Evolutionary conservation across 2,797 vertebrate genomes (phyloP).

Genomic region (Buphagus erythrorhynchus): DNA sequence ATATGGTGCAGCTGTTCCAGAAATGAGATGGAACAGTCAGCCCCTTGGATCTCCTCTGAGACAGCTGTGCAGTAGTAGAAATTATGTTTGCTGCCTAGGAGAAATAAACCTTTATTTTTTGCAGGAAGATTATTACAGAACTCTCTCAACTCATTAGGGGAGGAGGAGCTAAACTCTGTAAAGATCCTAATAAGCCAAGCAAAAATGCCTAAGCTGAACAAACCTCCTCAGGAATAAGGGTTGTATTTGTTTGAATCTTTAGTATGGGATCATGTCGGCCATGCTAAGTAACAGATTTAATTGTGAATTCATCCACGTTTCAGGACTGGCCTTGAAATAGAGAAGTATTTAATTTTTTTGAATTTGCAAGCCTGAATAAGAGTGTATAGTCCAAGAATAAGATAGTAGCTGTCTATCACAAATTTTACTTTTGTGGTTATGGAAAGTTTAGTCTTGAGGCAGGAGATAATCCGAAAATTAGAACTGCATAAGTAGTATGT

Average conservation of each 20-base stretch:
- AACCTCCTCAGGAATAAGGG: background rate
- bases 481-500: background rate
- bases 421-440: background rate
- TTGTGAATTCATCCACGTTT: background rate
- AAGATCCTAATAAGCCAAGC: background rate
- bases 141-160: background rate
- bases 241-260: background rate
- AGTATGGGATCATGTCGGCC: background rate
- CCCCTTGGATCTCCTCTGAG: background rate
- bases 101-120: conserved; percentile 16
- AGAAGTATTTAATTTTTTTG: background rate
- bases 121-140: background rate
- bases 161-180: background rate
- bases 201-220: conserved; percentile 19
- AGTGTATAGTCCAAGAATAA: background rate
- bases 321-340: background rate
- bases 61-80: background rate
- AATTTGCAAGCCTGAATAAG: background rate
- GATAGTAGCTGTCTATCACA: background rate
- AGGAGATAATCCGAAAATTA: background rate
- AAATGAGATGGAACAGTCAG: background rate
- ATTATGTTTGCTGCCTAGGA: background rate
- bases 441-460: background rate
- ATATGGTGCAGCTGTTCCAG: conserved; percentile 24
- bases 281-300: background rate